Base-by-base conservation (phyloP, 2,888 invertebrate species). In the Serripes groenlandicus region DNA sequence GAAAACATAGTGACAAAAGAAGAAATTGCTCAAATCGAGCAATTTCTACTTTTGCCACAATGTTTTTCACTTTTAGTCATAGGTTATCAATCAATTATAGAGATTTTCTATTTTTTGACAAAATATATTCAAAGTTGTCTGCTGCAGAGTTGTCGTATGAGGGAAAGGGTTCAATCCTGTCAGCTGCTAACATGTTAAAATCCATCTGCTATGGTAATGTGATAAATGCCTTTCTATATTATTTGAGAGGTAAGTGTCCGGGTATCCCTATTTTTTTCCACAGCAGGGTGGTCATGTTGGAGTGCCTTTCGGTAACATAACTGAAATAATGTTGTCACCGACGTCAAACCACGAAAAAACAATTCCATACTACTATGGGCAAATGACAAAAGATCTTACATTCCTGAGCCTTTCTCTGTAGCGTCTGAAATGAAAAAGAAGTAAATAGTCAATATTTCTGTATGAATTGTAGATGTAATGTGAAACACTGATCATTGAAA, bases 401-500 rank as follows among this genome's bases (percentile, higher is more conserved):
- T 54, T 84, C 81, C 23, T 80, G 78, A 21, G 84, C 84, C 26
- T 81, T 84, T 58, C 71, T 77, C 58, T 84, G 84, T 1, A 81
- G 60, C 1, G 72, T 78, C 84, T 84, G 81, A 71, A 81, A 75
- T 34, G 23, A 70, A 42, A 32, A 68, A 68, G 56, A 30, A 28
- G 32, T 32, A 49, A 49, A 5, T n/a, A n/a, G n/a, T n/a, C n/a
- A n/a, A n/a, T n/a, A n/a, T n/a, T n/a, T n/a, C n/a, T n/a, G n/a
- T n/a, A n/a, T n/a, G n/a, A n/a, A n/a, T n/a, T n/a, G n/a, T n/a
- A n/a, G n/a, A n/a, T n/a, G n/a, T n/a, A n/a, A n/a, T n/a, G n/a
- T n/a, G n/a, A n/a, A n/a, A n/a, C n/a, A n/a, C n/a, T n/a, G n/a
- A n/a, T n/a, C n/a, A n/a, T n/a, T n/a, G n/a, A n/a, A n/a, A n/a